Base-by-base conservation (phyloP, 1,140 invertebrate genomes). In the Eurosta solidaginis region DNA sequence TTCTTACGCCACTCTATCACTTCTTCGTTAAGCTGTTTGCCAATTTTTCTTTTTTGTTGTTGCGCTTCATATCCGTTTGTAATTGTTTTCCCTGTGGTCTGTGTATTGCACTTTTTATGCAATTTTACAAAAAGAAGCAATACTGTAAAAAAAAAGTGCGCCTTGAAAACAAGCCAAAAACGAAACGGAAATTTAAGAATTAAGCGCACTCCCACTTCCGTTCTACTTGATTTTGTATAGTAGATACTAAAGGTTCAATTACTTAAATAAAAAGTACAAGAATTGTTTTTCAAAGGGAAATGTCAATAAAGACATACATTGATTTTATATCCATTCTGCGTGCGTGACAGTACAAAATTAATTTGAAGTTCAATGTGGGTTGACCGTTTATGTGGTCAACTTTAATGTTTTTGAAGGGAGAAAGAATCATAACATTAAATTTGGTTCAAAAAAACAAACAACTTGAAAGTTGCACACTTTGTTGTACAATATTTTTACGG, bases 401-500 rank as follows among this genome's bases (percentile, higher is more conserved):
- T 68, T 68, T 68, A 40, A 42, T 68, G 59, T 20, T 68, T 40
- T 14, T n/a, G 59, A 68, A n/a, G 59, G 33, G 59, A 40, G 40
- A 68, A 68, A 68, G 59, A 33, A 68, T 68, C 59, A 68, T 68
- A 33, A 68, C 59, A 68, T 68, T 68, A 40, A 68, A 68, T 68
- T 68, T 68, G 29, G 29, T 68, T 33, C 27, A 68, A 42, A 68
- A 17, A 68, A 68, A 68, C 59, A 68, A 40, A 17, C 59, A 42
- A 68, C n/a, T 54, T 14, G 12, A 68, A 68, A 68, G 33, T 68
- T 68, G 20, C 33, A 3, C 1, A 7, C 54, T 33, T 36, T 2
- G 6, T 68, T 68, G 29, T 59, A 33, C 6, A 59, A n/a, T n/a
- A n/a, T n/a, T n/a, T n/a, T n/a, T n/a, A n/a, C n/a, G n/a, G n/a